Evolutionary conservation across 2,113 vertebrate genomes (phyloP).

Genomic region (Nothoprocta pentlandii): DNA sequence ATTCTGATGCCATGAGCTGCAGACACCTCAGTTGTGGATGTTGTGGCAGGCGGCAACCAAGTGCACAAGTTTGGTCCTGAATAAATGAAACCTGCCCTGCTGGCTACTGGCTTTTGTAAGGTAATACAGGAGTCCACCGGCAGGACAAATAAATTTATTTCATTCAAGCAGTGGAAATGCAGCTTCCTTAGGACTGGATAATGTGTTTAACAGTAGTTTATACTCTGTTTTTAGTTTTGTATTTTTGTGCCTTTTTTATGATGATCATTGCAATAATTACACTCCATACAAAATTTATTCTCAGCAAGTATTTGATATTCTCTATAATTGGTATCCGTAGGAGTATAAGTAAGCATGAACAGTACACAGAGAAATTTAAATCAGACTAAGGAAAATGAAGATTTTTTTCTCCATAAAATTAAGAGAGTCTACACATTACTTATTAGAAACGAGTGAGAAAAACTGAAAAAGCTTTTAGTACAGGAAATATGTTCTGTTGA

Average conservation of each 20-base stretch:
- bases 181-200: background rate
- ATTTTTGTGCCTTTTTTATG: background rate
- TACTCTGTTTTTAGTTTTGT: background rate
- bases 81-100: background rate
- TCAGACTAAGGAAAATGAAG: background rate
- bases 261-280: background rate
- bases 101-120: background rate
- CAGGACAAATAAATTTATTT: background rate
- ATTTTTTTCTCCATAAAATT: background rate
- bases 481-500: background rate
- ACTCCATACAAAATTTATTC: background rate
- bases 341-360: background rate
- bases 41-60: background rate
- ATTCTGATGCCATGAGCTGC: background rate
- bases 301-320: background rate
- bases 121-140: background rate
- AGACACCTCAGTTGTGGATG: background rate
- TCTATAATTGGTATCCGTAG: background rate
- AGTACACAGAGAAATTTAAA: background rate
- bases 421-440: background rate
- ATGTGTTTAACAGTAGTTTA: background rate
- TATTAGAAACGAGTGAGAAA: background rate
- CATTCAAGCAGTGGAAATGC: background rate
- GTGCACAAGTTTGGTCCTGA: background rate
- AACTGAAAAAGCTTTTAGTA: background rate